Evolutionary conservation across 1,140 invertebrate genomes (phyloP), one percentile per base, ranked within the genome.

Genomic region (Liolophura sinensis): DNA sequence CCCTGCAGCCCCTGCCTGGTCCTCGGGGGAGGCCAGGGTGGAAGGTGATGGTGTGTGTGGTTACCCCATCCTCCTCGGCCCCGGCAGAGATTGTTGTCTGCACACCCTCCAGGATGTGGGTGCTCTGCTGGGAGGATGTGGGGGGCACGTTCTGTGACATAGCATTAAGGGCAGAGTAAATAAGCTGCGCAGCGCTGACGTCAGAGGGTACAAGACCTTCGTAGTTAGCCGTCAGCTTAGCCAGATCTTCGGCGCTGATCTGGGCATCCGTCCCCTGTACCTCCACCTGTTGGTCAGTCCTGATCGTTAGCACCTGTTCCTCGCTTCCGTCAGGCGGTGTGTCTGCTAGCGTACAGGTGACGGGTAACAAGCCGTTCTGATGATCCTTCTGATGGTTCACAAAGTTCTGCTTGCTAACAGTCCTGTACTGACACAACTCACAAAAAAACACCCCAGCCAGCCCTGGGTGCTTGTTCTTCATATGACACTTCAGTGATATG

Each of bases 401-500:
- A 68, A 85, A 89, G 60, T 82, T 85, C 58, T 87, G 83, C 72
- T 89, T 85, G 72, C 88, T 90, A 1, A 90, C 87, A 9, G 88
- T 88, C 71, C 86, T 85, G 77, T 87, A 90, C 14, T 85, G 77
- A 78, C 90, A 91, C 15, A 85, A 63, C 15, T 85, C 79, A 78
- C 90, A 91, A 22, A 81, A 76, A 76, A 87, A 89, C 49, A 89
- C 76, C 24, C 88, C 88, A 20, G 84, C 84, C 20, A 86, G 74
- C 24, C 80, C 84, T 15, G 89, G 89, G 83, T 91, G 90, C 73
- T 89, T 89, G 61, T 85, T 87, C 67, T 86, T 84, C 56, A 91
- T 82, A 78, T 91, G 90, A 69, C 87, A 87, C 79, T 91, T 91
- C 68, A 89, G 88, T 40, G 90, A 89, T 60, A 86, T 88, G 47